These are phyloP conservation scores for Machimus atricapillus DNA, from an alignment of 2,888 invertebrate species.

Conservation along the genomic window DNA sequence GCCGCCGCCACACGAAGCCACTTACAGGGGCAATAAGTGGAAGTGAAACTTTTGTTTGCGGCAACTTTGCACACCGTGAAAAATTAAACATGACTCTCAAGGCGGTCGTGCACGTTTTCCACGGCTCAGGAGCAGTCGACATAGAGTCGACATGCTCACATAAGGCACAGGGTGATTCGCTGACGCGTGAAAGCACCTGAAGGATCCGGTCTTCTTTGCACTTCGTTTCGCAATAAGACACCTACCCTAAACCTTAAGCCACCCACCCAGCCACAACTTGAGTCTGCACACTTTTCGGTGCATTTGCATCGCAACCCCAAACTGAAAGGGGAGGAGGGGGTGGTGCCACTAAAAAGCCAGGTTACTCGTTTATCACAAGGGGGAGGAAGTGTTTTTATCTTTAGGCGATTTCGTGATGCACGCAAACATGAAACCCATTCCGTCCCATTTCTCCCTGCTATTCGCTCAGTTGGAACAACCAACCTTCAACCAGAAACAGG, in stretches of 20 bases:
- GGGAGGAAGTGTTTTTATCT: not conserved
- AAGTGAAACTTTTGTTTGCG: not conserved
- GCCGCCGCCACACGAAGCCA: not conserved
- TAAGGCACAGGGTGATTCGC: not conserved
- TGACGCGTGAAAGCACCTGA: not conserved
- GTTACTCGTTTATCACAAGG: not conserved
- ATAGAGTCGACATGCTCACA: not conserved
- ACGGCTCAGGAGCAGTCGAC: not conserved
- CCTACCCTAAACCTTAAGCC: not conserved
- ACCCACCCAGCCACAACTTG: not conserved
- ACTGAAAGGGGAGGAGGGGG: not conserved
- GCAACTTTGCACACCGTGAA: not conserved
- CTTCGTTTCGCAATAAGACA: not conserved
- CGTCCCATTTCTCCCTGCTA: not conserved
- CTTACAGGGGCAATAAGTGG: not conserved
- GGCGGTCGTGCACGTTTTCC: not conserved
- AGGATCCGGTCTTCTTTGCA: not conserved
- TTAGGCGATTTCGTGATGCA: not conserved
- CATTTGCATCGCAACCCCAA: not conserved
- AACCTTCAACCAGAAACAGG: not conserved
- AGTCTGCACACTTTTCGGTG: not conserved
- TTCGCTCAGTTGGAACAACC: not conserved
- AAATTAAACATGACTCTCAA: not conserved
- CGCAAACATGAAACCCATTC: not conserved
- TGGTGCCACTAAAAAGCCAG: not conserved